Evolutionary conservation across 2,888 invertebrate genomes (phyloP).

Genomic region (Brachyopa scutellaris): DNA sequence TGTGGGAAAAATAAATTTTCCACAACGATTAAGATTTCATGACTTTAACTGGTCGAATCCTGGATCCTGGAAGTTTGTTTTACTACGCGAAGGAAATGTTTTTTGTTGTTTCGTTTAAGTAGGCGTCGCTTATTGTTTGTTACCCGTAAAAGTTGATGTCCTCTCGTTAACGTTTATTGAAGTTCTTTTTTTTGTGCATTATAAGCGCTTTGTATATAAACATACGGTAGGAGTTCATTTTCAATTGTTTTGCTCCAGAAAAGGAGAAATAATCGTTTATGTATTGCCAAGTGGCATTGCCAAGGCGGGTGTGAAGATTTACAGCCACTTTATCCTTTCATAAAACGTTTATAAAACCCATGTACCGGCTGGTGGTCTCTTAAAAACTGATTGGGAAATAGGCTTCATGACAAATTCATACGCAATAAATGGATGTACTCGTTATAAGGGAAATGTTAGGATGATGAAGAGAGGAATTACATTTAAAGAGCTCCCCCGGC

Average conservation of each 20-base stretch:
- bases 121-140: conserved; percentile 56
- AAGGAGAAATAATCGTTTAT: neutral
- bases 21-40: conserved; percentile 66
- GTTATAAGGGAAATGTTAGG: too few relatives aligned
- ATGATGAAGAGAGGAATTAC: too few relatives aligned
- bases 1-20: conserved; percentile 35
- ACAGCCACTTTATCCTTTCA: neutral
- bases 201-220: too few relatives aligned
- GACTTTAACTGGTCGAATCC: conserved; percentile 59
- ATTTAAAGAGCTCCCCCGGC: too few relatives aligned
- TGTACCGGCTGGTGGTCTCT: too few relatives aligned
- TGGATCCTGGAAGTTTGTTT: conserved; percentile 4
- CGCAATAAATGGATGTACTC: too few relatives aligned
- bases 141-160: conserved; percentile 60
- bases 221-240: neutral
- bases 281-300: neutral
- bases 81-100: neutral
- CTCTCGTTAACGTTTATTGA: conserved; percentile 69
- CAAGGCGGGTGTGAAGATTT: neutral
- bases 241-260: neutral
- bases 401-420: too few relatives aligned
- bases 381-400: too few relatives aligned
- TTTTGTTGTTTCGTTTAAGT: conserved; percentile 22
- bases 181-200: conserved; percentile 12
- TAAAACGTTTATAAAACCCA: too few relatives aligned